Base-by-base conservation (phyloP, 2,888 invertebrate species). In the Tanytarsus gracilentus region DNA sequence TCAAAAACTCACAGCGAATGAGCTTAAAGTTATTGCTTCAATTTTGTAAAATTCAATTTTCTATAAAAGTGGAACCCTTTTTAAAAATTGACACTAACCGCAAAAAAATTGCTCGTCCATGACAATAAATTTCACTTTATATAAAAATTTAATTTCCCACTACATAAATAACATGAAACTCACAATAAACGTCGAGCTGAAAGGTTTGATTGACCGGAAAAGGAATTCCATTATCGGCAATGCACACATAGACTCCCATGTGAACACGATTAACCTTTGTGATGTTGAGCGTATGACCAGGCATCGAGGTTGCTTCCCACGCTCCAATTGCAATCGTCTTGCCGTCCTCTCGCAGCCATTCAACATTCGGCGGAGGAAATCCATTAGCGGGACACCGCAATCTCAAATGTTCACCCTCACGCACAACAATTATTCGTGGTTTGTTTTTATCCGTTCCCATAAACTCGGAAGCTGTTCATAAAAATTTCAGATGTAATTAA, bases 181-280 rank as follows among this genome's bases (percentile, higher is more conserved):
- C 74, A 94, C 95, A 95, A 68, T 90, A 86, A 7, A 95, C 89
- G 73, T 91, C 88, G n/a, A 95, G 80, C 61, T 82, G 79, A 64
- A 88, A 90, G 11, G 84, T 85, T 70, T 87, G 85, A 70, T 83
- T 86, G 23, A 85, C 85, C 21, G 85, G 78, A 0, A 93, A 93
- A 39, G 88, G 83, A 68, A 95, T 83, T 1, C 92, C 93, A 70
- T 96, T 96, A 71, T 83, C 81, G 14, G 89, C 89, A 53, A 80
- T 78, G 67, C 87, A 87, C 63, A 79, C 77, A 69, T 87, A 87
- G n/a, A 78, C 77, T 30, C 86, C 86, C 84, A 84, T 86, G 68
- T 86, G 84, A 62, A 79, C 79, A 61, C 87, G 76, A 65, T 80
- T 84, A 33, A 86, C 81, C 67, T 78, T 80, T 1, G 85, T 87